A percentile compares a stretch with the other conserved stretches of the same genome.
Evolutionary conservation across 2,797 vertebrate species (phyloP).

Genomic region (Syncerus caffer): DNA sequence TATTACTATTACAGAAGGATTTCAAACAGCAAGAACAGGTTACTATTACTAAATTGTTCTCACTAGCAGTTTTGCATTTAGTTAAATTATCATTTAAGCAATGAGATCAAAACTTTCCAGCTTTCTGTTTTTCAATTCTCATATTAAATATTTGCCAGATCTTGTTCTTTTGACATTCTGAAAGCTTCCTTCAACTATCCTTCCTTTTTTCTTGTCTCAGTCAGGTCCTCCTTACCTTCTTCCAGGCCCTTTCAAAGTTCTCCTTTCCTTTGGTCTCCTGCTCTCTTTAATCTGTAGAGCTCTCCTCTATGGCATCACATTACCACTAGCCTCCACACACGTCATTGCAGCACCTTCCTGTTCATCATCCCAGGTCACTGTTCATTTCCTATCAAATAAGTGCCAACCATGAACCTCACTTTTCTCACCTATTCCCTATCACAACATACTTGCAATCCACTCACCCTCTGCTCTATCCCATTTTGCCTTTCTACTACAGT

Average conservation of each 20-base stretch:
- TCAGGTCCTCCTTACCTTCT: background rate
- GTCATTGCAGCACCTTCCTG: background rate
- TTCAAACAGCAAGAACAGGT: background rate
- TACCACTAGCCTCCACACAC: background rate
- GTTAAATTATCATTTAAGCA: background rate
- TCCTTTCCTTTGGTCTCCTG: background rate
- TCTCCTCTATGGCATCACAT: background rate
- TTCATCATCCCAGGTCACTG: background rate
- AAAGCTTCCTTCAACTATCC: background rate
- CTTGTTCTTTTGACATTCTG: background rate
- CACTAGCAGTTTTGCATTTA: background rate
- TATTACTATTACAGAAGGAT: background rate
- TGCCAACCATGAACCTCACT: background rate
- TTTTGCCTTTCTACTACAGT: background rate
- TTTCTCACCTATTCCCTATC: background rate
- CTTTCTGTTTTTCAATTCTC: background rate
- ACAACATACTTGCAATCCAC: background rate
- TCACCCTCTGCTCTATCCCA: background rate
- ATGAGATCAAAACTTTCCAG: background rate
- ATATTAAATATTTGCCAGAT: background rate
- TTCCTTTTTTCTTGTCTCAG: background rate
- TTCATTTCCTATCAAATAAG: background rate
- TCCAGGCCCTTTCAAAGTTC: background rate
- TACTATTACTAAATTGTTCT: background rate
- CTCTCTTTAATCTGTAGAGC: background rate